These are phyloP conservation scores for Chelidonichthys spinosus DNA, from an alignment of 2,797 vertebrate species.

Conservation along the genomic window DNA sequence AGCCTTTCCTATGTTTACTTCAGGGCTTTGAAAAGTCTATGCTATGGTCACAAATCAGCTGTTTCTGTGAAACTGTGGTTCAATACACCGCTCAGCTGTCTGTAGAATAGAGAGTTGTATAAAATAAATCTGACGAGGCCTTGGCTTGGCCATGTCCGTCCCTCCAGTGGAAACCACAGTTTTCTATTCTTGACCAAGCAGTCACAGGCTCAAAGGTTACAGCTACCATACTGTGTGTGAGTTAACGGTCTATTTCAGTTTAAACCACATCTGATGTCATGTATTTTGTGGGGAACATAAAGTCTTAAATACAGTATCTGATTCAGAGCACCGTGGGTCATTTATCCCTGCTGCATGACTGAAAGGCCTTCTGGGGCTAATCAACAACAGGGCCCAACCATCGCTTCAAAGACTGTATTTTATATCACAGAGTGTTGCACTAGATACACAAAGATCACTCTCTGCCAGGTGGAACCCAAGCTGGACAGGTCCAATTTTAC, in stretches of 20 bases:
- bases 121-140: slow-evolving; percentile 4
- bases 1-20: background rate
- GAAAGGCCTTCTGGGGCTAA: slow-evolving; percentile 45
- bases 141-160: background rate
- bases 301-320: slow-evolving; percentile 37
- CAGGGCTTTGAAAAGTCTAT: background rate
- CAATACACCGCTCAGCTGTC: background rate
- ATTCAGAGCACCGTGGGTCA: slow-evolving; percentile 12
- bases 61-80: background rate
- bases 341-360: slow-evolving; percentile 36
- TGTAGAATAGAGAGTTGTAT: background rate
- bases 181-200: slow-evolving; percentile 36
- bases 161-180: slow-evolving; percentile 22
- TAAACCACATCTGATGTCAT: slow-evolving; percentile 42
- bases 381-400: slow-evolving; percentile 24
- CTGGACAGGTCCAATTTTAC: slow-evolving; percentile 44
- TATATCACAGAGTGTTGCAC: slow-evolving; percentile 1
- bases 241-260: slow-evolving; percentile 32
- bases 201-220: slow-evolving; percentile 15
- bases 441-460: slow-evolving; percentile 13
- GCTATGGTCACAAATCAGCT: slow-evolving; percentile 1
- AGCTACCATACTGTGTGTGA: slow-evolving; percentile 14
- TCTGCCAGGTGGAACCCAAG: slow-evolving; percentile 57
- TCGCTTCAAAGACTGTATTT: slow-evolving; percentile 8
- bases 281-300: slow-evolving; percentile 3